phyloP scores from a whole-genome alignment of 2,113 vertebrate genomes.

The Cariama cristata region DNA sequence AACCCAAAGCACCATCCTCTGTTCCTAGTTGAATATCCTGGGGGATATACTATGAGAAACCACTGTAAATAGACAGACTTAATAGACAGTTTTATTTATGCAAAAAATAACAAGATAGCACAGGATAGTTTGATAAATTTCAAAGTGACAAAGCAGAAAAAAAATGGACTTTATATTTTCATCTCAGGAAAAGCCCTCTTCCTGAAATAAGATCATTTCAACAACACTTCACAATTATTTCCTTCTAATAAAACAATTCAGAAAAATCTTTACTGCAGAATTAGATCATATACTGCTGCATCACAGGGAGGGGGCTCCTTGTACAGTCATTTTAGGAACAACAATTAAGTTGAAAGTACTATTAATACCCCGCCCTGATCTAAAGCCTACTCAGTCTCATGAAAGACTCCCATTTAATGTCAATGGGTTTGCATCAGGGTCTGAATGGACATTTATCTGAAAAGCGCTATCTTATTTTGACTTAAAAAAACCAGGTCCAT shows the following conservation, averaged over 20 bases:
- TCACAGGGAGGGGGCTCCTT: neutral
- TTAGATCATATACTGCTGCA: neutral
- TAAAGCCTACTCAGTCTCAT: neutral
- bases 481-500: fast-evolving
- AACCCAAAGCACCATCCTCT: neutral
- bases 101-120: neutral
- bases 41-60: neutral
- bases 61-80: neutral
- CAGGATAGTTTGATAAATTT: neutral
- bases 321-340: neutral
- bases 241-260: neutral
- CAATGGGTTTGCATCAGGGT: neutral
- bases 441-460: neutral
- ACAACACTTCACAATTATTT: neutral
- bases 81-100: neutral
- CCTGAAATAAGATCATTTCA: neutral
- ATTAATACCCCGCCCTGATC: neutral
- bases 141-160: neutral
- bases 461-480: neutral
- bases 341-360: neutral
- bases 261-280: neutral
- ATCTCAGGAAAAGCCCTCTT: neutral
- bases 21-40: neutral
- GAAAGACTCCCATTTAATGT: neutral
- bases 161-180: neutral